phyloP scores from a whole-genome alignment of 2,888 invertebrate species.

The Epicampocera succincta region DNA sequence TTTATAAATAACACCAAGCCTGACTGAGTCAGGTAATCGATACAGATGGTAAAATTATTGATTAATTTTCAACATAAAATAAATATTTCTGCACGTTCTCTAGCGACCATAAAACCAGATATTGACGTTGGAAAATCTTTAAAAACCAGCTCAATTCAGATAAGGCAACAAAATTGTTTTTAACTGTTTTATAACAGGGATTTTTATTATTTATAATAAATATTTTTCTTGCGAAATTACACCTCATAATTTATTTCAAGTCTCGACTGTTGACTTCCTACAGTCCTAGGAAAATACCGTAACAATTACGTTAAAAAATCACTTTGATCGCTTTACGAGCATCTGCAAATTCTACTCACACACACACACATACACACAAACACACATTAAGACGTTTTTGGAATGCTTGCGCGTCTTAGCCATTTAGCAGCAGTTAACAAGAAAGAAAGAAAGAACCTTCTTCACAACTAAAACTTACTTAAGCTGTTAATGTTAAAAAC shows the following conservation, averaged over 20 bases:
- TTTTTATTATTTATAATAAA: constrained; percentile 43
- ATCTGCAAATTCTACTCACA: too few species aligned
- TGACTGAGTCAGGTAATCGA: constrained; percentile 12
- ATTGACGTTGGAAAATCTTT: not conserved
- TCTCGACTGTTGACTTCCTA: not conserved
- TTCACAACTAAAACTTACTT: constrained; percentile 14
- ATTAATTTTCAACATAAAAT: constrained; percentile 51
- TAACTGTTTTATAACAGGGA: constrained; percentile 37
- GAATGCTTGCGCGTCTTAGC: not conserved
- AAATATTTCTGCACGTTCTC: not conserved
- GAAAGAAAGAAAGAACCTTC: constrained; percentile 46
- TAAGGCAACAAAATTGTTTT: constrained; percentile 1
- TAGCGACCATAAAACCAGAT: not conserved
- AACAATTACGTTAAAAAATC: constrained; percentile 56
- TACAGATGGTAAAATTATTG: constrained; percentile 50
- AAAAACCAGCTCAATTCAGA: constrained; percentile 32
- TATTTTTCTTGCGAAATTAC: constrained; percentile 13
- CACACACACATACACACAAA: not conserved
- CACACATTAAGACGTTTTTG: not conserved
- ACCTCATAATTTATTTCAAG: not conserved
- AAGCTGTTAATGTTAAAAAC: constrained; percentile 57
- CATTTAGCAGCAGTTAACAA: constrained; percentile 8
- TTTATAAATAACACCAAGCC: constrained; percentile 18
- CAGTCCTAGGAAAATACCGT: constrained; percentile 46
- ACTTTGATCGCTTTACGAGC: not conserved